Base-by-base conservation (phyloP, 2,888 invertebrate species). In the Erpobdella octoculata region DNA sequence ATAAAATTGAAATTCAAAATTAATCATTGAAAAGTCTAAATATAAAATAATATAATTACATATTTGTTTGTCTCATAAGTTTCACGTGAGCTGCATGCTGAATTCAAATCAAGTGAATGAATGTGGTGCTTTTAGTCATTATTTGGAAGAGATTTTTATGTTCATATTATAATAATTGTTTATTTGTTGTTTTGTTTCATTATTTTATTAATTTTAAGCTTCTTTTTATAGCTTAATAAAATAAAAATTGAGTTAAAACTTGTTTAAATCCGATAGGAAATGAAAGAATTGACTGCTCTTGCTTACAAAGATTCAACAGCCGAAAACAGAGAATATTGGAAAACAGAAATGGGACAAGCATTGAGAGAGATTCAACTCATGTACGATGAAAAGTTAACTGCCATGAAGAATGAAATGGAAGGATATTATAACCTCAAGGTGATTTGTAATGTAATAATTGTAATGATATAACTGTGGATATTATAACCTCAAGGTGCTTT, bases 291-390 rank as follows among this genome's bases (percentile, higher is more conserved):
- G 46, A 58, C 46, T n/a, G 71, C 48, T 35, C 71, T 71, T 31
- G 71, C 71, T 31, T 83, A 84, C 77, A 80, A 85, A 46, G 85
- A 85, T 77, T 85, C 85, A 1, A 85, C 85, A 1, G 81, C 81
- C 62, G 85, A 86, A 77, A 85, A 86, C 81, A 80, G 85, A 37
- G 85, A 85, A 76, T 86, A 82, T 82, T 86, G 86, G 84, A 84
- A 85, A 79, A 84, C 83, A 77, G 86, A 86, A 76, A 78, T 86
- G 71, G 81, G 84, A 2, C 79, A 81, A 72, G 85, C 85, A 59
- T 84, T 86, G 75, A 78, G 84, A 46, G 85, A 86, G 76, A 85
- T 86, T 75, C 84, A 86, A 76, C 78, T 78, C 61, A 85, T 85
- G 76, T 86, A 86, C 77, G 85, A 86, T 75, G 78, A 79, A 77